Conservation (phyloP, 2,797 vertebrate genomes). For the Intellagama lesueurii region DNA sequence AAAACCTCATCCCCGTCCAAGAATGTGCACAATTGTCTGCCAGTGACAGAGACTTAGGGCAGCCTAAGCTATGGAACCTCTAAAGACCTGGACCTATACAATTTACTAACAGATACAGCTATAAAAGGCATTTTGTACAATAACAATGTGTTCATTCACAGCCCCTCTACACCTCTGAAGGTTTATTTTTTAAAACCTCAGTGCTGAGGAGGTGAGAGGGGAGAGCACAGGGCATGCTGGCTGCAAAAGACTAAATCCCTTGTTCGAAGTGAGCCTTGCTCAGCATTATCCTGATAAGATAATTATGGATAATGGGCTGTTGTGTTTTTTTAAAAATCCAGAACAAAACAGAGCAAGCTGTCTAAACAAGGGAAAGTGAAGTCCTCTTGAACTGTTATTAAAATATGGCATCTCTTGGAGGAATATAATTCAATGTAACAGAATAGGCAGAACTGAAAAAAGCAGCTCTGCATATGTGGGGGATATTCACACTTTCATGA, state of each 20-base stretch:
- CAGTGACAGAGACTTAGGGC: slow-evolving; percentile 19
- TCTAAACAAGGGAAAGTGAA: slow-evolving; percentile 34
- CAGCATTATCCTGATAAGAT: slow-evolving; percentile 50
- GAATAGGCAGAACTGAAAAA: not conserved
- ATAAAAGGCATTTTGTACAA: slow-evolving; percentile 46
- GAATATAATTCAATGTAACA: not conserved
- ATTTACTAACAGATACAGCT: slow-evolving; percentile 65
- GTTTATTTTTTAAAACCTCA: slow-evolving; percentile 62
- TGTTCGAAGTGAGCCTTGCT: slow-evolving; percentile 50
- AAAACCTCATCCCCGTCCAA: not conserved
- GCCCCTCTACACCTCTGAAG: slow-evolving; percentile 55
- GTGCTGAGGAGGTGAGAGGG: slow-evolving; percentile 40
- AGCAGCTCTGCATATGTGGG: not conserved
- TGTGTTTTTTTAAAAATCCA: not conserved
- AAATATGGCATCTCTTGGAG: accelerated
- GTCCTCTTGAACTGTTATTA: not conserved
- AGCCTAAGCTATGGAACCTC: slow-evolving; percentile 30
- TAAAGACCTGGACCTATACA: slow-evolving; percentile 40
- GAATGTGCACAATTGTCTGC: not conserved
- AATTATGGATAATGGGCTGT: slow-evolving; percentile 41
- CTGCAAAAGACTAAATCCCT: slow-evolving; percentile 47
- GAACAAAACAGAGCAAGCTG: not conserved
- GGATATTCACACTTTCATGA: not conserved
- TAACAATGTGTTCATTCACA: slow-evolving; percentile 73
- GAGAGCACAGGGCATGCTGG: slow-evolving; percentile 21